Base-by-base conservation (phyloP, 2,797 vertebrate species). In the Gobionotothen gibberifrons region DNA sequence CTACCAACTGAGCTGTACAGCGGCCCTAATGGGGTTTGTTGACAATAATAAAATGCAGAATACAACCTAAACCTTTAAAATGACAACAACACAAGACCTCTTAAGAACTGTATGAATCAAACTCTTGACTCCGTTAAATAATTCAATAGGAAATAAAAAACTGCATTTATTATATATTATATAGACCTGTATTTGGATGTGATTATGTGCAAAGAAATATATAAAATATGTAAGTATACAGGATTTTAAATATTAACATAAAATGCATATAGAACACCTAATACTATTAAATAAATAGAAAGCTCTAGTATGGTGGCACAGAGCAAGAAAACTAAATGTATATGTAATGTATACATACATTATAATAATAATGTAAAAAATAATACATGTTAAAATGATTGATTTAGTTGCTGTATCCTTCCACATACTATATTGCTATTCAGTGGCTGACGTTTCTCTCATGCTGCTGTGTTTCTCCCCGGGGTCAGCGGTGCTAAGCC, bases 391-490 rank as follows among this genome's bases (percentile, higher is more conserved):
- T 61, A 44, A 16, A 36, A 60, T 51, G 36, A 12, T 47, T 42
- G 2, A n/a, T 56, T 14, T 32, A 57, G 19, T 46, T 44, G 12
- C 3, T 32, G 60, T 15, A 13, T 46, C 21, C n/a, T 10, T 65
- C 59, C 52, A 59, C 55, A 40, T 19, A 19, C 9, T 58, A 42
- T 19, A 15, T 43, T 59, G 6, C 9, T 47, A 9, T 54, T 77
- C 46, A 46, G 42, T 46, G 29, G 21, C 26, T 90, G 89, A 89
- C 85, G 81, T 90, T 85, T 65, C 89, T 90, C 76, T 77, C 56
- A 10, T 63, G 68, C 68, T 72, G 85, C 73, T 3, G 3, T 63
- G 78, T 57, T 26, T 47, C 49, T 72, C 65, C 43, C 56, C 42
- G 9, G 72, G 64, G 79, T 90, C 82, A 69, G 61, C 6, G 26